Base-by-base conservation (phyloP, 2,113 vertebrate species). In the Sciurus niger region DNA sequence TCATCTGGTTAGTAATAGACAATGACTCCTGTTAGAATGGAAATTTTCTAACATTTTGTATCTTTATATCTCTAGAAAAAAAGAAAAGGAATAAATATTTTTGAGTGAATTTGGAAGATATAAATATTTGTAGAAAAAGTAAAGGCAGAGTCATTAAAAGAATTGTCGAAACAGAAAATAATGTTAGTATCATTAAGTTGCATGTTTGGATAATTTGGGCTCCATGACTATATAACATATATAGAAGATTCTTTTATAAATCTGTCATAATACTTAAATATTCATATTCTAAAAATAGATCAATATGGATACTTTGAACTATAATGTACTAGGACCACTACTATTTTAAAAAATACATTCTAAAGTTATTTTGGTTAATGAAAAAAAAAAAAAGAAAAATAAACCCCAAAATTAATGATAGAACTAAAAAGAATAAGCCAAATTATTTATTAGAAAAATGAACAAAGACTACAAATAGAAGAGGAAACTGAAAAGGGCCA, bases 391-490 rank as follows among this genome's bases (percentile, higher is more conserved):
- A 1, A 6, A 22, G 17, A 55, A 55, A 55, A 58, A 58, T 7
- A 58, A 22, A 58, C 55, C 18, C 55, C 18, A 55, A 58, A 8
- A 78, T 8, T 85, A 92, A 65, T 86, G 28, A 90, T 20, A 76
- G 24, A 90, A 87, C 12, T 60, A 67, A 94, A 91, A 72, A 77
- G 24, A 93, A 65, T 25, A 83, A 40, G 32, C 34, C 43, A 89
- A 86, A 79, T 68, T 68, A 83, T 37, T 92, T 25, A 48, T 48
- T 65, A 86, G 63, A 73, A 92, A 92, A 92, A 89, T 86, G 37
- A 43, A 12, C 83, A 79, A 93, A 91, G 51, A 82, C 58, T 87
- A 94, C 14, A 24, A 70, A 86, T 43, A 70, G 34, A 65, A 46
- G 11, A 70, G 24, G 48, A 92, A 94, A 94, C 46, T 34, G 22